Conservation (phyloP, 2,888 invertebrate species). For the Chorisops tibialis region DNA sequence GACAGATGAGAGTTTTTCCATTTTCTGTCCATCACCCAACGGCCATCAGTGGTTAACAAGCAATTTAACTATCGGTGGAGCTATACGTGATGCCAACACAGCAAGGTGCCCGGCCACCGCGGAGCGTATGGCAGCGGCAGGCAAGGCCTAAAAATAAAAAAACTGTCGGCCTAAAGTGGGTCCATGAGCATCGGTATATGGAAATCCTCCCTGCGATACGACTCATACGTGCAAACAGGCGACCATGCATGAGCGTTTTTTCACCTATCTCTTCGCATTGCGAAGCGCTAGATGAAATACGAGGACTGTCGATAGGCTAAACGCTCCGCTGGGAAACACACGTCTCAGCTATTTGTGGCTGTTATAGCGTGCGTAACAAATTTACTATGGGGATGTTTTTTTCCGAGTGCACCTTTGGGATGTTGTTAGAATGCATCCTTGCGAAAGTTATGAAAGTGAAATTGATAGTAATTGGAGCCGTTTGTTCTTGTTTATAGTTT, state of each 20-base stretch:
- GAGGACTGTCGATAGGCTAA: constrained; percentile 14
- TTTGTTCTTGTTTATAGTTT: not conserved
- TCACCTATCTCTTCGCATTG: too few relatives aligned
- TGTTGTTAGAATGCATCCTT: constrained; percentile 1
- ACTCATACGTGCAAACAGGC: not conserved
- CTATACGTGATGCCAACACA: constrained; percentile 7
- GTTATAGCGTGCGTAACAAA: constrained; percentile 5
- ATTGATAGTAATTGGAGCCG: not conserved
- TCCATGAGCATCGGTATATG: not conserved
- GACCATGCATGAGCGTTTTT: not conserved
- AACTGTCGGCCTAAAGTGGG: not conserved
- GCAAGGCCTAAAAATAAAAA: too few relatives aligned
- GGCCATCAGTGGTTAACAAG: constrained; percentile 32
- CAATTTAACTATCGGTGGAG: constrained; percentile 26
- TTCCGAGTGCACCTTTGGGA: constrained; percentile 7
- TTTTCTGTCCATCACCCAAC: constrained; percentile 28
- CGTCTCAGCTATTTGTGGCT: constrained; percentile 29
- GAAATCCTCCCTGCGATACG: not conserved
- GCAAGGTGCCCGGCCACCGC: not conserved
- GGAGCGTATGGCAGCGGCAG: too few relatives aligned
- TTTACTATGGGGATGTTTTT: not conserved
- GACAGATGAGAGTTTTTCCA: constrained; percentile 6
- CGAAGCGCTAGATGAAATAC: too few relatives aligned
- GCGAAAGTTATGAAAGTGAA: not conserved
- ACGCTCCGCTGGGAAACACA: constrained; percentile 27